Evolutionary conservation across 1,140 invertebrate species (phyloP), one percentile per base, ranked within the genome.

Genomic region (Drosophila lini): DNA sequence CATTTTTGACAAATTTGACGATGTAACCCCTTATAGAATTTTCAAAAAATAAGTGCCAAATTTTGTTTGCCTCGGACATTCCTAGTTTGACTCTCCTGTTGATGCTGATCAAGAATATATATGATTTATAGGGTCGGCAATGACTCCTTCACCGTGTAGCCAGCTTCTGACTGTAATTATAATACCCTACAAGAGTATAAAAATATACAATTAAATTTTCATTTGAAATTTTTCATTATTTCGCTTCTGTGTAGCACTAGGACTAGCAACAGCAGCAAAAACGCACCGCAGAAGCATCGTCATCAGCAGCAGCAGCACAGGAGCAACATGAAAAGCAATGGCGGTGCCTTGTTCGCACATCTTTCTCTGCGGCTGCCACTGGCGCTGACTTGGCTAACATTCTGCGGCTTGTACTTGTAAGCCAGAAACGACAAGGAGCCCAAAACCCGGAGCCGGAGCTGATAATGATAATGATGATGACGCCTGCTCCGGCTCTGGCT

Each of bases 401-500:
- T 73, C 64, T 65, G 78, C 31, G 67, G 50, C 44, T 63, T 45
- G 65, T 41, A 82, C 47, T 69, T 81, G 31, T 36, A 38, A 73
- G 38, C 42, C 57, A 67, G 78, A 63, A 80, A 63, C 58, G 80
- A 79, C 80, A 71, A 57, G 44, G 13, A 41, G 59, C 31, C 42
- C 40, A 60, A 41, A 55, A 45, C 36, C 50, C 40, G 47, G 32
- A 45, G 31, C 50, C 40, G 42, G 32, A 65, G 11, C 70, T 82
- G 83, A 77, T 86, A 88, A 86, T 83, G 82, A 67, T 88, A 77
- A 86, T 88, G 81, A 41, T 69, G 62, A 65, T 65, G 62, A 53
- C 50, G 62, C 52, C 8, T 15, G 11, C 22, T 15, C 44, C 13
- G 11, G 48, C 56, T 25, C 31, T 28, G 56, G 50, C 34, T 38